These are phyloP conservation scores for Proales similis DNA, from an alignment of 1,140 invertebrate genomes.

Conservation along the genomic window DNA sequence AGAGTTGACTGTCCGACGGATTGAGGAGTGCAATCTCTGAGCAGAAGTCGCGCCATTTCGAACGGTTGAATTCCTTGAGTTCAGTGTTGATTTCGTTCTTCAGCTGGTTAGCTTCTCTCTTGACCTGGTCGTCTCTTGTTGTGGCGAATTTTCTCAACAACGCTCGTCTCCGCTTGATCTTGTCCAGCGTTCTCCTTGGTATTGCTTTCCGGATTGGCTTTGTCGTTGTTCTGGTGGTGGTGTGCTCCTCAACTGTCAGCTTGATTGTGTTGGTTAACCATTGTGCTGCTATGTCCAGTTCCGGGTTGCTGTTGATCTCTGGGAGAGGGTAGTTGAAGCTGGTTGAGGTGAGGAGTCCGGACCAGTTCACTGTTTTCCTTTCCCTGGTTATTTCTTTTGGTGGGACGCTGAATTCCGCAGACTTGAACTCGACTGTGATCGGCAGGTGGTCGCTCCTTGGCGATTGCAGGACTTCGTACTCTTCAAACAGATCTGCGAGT, in stretches of 20 bases:
- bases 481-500: too few relatives aligned
- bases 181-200: background rate
- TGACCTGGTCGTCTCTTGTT: background rate
- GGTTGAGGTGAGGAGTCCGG: too few relatives aligned
- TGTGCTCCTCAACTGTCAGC: background rate
- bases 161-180: background rate
- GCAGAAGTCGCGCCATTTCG: background rate
- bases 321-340: too few relatives aligned
- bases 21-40: background rate
- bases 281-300: too few relatives aligned
- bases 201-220: background rate
- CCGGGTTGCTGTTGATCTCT: too few relatives aligned
- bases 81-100: background rate
- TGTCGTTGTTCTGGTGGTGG: background rate
- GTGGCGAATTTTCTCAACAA: background rate
- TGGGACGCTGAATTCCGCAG: too few relatives aligned
- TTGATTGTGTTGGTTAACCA: too few relatives aligned
- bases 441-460: constrained; percentile 1
- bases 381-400: too few relatives aligned
- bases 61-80: background rate
- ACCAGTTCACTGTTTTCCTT: too few relatives aligned
- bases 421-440: constrained; percentile 4
- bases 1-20: background rate
- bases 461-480: too few relatives aligned
- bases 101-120: constrained; percentile 4